phyloP scores from a whole-genome alignment of 2,888 invertebrate genomes.

The Branchipolynoe longqiensis region DNA sequence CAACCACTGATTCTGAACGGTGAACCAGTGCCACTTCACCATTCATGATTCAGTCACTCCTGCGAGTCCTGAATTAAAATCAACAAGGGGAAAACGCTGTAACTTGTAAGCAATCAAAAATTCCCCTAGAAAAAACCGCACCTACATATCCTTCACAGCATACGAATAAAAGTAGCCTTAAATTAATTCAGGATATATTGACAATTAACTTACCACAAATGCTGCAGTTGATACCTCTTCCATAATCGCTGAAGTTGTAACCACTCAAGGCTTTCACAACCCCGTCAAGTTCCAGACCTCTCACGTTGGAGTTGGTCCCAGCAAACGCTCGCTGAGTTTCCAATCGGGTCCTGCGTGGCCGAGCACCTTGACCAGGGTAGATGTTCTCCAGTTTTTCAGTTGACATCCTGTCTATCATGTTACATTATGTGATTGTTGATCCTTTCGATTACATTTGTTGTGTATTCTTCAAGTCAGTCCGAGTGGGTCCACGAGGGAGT shows the following conservation, averaged over 20 bases:
- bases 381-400: background rate
- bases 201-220: conserved; percentile 53
- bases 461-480: background rate
- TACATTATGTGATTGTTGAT: background rate
- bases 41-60: no score
- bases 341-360: conserved; percentile 7
- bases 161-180: background rate
- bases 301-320: conserved; percentile 25
- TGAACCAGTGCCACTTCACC: no score
- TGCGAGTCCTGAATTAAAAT: no score
- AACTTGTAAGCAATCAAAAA: no score
- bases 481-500: background rate
- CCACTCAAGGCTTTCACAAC: conserved; percentile 25
- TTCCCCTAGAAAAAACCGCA: background rate
- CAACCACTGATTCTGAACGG: no score
- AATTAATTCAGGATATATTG: background rate
- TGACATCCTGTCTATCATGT: conserved; percentile 3
- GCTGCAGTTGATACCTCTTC: conserved; percentile 54
- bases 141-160: background rate
- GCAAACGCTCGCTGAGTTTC: conserved; percentile 14
- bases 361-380: background rate
- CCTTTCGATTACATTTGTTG: background rate
- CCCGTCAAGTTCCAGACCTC: conserved; percentile 35
- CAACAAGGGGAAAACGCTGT: no score
- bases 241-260: conserved; percentile 46